phyloP scores from a whole-genome alignment of 1,140 invertebrate genomes.

The Cydia pomonella region DNA sequence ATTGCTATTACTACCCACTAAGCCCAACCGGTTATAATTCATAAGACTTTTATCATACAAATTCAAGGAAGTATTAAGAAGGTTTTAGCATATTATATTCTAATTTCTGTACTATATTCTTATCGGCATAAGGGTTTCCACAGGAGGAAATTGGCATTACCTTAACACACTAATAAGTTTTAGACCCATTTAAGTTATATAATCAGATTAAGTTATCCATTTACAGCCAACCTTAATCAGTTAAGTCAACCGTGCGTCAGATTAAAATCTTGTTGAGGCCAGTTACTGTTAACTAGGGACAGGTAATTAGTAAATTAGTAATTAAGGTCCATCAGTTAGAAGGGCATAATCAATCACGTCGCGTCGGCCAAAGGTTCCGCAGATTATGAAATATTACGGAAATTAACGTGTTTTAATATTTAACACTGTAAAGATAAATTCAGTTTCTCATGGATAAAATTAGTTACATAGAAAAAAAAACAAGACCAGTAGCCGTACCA shows the following conservation, averaged over 20 bases:
- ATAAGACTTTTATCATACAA: too few relatives aligned
- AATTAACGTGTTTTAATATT: background rate
- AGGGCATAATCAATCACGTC: slow-evolving; percentile 26
- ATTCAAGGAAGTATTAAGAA: too few relatives aligned
- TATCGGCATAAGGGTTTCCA: too few relatives aligned
- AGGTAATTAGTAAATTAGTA: slow-evolving; percentile 30
- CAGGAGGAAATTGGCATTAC: too few relatives aligned
- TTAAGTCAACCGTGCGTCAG: background rate
- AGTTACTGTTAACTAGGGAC: slow-evolving; percentile 12
- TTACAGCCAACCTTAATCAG: background rate
- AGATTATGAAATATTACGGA: slow-evolving; percentile 25
- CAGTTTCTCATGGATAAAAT: background rate
- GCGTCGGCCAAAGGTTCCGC: slow-evolving; percentile 7
- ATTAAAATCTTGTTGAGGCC: slow-evolving; percentile 22
- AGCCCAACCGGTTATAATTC: too few relatives aligned
- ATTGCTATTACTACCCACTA: too few relatives aligned
- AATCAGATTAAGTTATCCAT: background rate
- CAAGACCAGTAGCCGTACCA: too few relatives aligned
- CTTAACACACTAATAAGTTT: too few relatives aligned
- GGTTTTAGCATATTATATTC: too few relatives aligned
- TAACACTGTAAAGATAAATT: background rate
- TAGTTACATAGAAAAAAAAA: too few relatives aligned
- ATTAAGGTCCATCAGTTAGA: slow-evolving; percentile 18
- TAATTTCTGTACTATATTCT: too few relatives aligned
- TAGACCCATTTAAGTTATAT: background rate